Percentiles rank a stretch among this genome's conserved stretches.
phyloP scores from a whole-genome alignment of 2,797 vertebrate genomes.

The Eulemur albifrons region DNA sequence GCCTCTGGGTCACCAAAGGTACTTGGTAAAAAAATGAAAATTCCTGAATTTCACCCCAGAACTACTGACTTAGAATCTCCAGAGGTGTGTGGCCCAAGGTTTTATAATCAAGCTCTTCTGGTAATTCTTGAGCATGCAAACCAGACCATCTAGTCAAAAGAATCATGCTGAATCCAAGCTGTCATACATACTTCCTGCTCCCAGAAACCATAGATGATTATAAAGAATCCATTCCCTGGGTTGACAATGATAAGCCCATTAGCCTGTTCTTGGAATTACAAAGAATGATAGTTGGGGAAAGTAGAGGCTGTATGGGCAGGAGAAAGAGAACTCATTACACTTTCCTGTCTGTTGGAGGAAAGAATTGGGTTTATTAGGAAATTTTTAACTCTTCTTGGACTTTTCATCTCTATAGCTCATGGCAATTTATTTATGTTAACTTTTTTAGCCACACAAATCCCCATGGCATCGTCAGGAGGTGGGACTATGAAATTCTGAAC shows the following conservation, averaged over 20 bases:
- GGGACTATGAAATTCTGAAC: conserved; percentile 13
- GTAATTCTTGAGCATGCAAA: not conserved
- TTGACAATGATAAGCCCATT: not conserved
- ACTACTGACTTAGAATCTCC: not conserved
- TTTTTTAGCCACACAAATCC: conserved; percentile 21
- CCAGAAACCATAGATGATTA: not conserved
- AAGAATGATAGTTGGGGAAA: not conserved
- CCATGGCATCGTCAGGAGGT: not conserved
- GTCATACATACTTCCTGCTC: not conserved
- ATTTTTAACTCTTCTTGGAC: conserved; percentile 15
- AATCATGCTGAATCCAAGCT: not conserved
- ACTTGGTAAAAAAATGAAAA: not conserved
- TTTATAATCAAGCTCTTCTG: not conserved
- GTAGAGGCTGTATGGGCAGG: not conserved
- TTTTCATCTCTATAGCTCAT: not conserved
- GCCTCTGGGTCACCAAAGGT: not conserved
- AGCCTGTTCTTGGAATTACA: not conserved
- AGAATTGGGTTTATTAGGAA: conserved; percentile 22
- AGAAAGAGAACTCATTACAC: not conserved
- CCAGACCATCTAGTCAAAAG: not conserved
- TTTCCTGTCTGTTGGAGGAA: not conserved
- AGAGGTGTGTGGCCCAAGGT: not conserved
- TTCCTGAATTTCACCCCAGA: not conserved
- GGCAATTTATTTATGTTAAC: conserved; percentile 38
- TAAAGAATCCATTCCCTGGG: not conserved